Base-by-base conservation (phyloP, 2,888 invertebrate species). In the Macrostomum cliftonense region DNA sequence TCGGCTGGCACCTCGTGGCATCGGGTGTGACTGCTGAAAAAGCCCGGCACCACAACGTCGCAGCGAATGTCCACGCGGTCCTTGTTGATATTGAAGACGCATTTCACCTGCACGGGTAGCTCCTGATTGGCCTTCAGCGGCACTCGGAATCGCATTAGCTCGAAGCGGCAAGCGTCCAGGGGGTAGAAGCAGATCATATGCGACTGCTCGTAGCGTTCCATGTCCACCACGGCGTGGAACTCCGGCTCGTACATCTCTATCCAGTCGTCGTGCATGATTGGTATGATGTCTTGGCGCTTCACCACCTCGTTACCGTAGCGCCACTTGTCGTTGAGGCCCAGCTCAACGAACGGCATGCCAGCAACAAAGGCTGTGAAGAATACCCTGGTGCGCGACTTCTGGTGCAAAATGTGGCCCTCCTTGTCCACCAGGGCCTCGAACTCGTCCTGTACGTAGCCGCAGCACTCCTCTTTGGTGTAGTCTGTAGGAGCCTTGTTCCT, bases 251-350 rank as follows among this genome's bases (percentile, higher is more conserved):
- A 93, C 48, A 95, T 77, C 39, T 88, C 79, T 64, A 97, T 97
- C 97, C 97, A 99, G 73, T 97, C 89, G 73, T 99, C 97, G 36
- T 52, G 39, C 52, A 52, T 49, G n/a, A 44, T 50, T 19, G 97
- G 95, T 67, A 97, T 89, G 68, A 99, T 97, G 73, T 99, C 97
- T 71, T 93, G 91, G 2, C 97, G 77, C 0, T 97, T 91, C 1
- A 97, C 97, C 47, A 99, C 91, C 76, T 97, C 97, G 71, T 82
- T 83, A n/a, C 95, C 95, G 71, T 91, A 87, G n/a, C 93, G 77
- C 70, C 86, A 78, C 77, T 88, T 78, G 72, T 99, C 97, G 71
- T 99, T 97, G 50, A 97, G 79, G 2, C 97, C 97, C 58, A 99
- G 74, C 73, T 99, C 97, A 56, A 95, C 80, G 64, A 83, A 83